A percentile compares a stretch with the other conserved stretches of the same genome.
These are phyloP conservation scores for Nomada flava DNA, from an alignment of 2,888 invertebrate genomes.

Conservation along the genomic window DNA sequence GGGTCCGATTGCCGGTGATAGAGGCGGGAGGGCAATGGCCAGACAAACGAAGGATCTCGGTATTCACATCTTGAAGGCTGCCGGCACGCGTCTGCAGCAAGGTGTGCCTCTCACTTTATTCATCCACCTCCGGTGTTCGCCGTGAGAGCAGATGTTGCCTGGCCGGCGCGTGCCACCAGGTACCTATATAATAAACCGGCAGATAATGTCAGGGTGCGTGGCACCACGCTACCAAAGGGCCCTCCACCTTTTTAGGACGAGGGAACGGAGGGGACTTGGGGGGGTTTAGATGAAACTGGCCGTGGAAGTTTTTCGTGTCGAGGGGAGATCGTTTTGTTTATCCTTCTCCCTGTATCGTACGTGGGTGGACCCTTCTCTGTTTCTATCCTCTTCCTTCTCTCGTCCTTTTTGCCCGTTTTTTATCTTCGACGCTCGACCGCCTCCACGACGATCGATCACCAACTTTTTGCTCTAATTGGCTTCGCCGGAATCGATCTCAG, in stretches of 20 bases:
- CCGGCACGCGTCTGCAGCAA: slow-evolving; percentile 80
- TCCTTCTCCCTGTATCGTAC: slow-evolving; percentile 46
- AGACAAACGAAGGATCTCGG: slow-evolving; percentile 74
- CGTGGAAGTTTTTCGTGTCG: slow-evolving; percentile 55
- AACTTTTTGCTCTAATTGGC: slow-evolving; percentile 49
- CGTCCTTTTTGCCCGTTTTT: background rate
- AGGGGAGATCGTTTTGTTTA: slow-evolving; percentile 61
- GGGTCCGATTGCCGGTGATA: slow-evolving; percentile 45
- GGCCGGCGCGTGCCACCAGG: slow-evolving; percentile 84
- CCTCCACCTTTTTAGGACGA: slow-evolving; percentile 37
- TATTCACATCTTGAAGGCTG: slow-evolving; percentile 78
- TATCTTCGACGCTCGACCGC: slow-evolving; percentile 4
- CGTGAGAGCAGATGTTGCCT: slow-evolving; percentile 81
- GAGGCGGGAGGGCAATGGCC: slow-evolving; percentile 74
- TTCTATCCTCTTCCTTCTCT: background rate
- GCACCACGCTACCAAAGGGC: slow-evolving; percentile 72
- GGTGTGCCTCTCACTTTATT: slow-evolving; percentile 78
- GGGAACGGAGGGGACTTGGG: background rate
- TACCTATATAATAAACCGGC: slow-evolving; percentile 80
- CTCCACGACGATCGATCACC: slow-evolving; percentile 39
- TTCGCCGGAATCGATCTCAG: slow-evolving; percentile 47
- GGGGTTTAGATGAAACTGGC: slow-evolving; percentile 50
- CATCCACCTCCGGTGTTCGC: slow-evolving; percentile 73
- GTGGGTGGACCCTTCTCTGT: slow-evolving; percentile 45
- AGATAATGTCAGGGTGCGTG: slow-evolving; percentile 82